Conservation (phyloP, 2,888 invertebrate species). For the Polymixis lichenea region DNA sequence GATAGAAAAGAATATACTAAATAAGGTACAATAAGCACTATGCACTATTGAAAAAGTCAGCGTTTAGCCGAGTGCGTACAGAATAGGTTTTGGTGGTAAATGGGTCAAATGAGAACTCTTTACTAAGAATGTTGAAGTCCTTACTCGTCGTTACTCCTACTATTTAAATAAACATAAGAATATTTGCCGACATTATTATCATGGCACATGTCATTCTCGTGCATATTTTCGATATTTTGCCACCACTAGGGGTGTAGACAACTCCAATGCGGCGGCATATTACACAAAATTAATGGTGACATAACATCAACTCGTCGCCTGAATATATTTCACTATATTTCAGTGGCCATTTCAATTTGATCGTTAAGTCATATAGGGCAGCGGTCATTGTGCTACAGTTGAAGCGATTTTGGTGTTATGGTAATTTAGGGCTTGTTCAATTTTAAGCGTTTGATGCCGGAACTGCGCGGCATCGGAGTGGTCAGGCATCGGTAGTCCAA, state of each 20-base stretch:
- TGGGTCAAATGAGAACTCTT: no score
- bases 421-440: background rate
- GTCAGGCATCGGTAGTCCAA: background rate
- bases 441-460: background rate
- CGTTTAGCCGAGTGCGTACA: no score
- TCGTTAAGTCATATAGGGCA: background rate
- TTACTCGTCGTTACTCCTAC: no score
- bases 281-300: conserved; percentile 20
- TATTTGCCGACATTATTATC: background rate
- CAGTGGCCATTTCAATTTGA: conserved; percentile 1
- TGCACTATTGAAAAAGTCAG: no score
- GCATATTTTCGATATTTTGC: conserved; percentile 18
- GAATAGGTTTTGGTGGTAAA: no score
- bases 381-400: background rate
- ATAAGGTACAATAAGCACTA: no score
- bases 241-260: background rate
- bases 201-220: background rate
- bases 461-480: background rate
- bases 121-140: no score
- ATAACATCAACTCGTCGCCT: background rate
- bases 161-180: background rate
- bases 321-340: conserved; percentile 17
- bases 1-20: no score
- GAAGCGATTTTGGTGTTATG: background rate
- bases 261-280: background rate